A percentile compares a stretch with the other conserved stretches of the same genome.
phyloP scores from a whole-genome alignment of 2,113 vertebrate species.

The Thalassoma bifasciatum region DNA sequence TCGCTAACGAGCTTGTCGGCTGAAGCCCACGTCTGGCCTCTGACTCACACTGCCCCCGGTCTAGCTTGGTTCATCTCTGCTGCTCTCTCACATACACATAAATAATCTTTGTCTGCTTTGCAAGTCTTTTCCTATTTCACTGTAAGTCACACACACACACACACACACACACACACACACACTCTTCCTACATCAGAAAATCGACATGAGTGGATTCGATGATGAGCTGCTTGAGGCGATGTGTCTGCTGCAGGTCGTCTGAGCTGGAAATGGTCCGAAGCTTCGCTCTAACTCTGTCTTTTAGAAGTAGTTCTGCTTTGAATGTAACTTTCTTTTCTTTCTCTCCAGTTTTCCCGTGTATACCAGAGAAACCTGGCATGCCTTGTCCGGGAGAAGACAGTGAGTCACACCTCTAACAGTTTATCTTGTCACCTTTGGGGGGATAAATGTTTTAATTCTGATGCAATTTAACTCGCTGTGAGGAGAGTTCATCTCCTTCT shows the following conservation, averaged over 20 bases:
- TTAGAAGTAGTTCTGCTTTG: not conserved
- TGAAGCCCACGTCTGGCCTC: constrained; percentile 56
- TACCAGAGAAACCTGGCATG: constrained; percentile 97
- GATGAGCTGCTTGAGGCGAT: not conserved
- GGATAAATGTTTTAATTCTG: not conserved
- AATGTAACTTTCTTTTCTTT: constrained; percentile 2
- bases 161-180: not conserved
- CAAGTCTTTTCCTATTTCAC: not conserved
- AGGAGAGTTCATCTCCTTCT: not conserved
- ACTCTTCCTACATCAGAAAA: constrained; percentile 1
- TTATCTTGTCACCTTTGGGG: not conserved
- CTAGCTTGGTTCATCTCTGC: not conserved
- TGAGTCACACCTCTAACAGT: constrained; percentile 80
- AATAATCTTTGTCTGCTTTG: not conserved
- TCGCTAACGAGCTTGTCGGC: constrained; percentile 61
- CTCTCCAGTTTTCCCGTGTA: constrained; percentile 92
- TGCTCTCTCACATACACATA: not conserved
- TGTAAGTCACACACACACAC: not conserved
- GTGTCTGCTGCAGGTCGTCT: constrained; percentile 17
- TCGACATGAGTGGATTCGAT: not conserved
- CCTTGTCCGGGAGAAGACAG: constrained; percentile 98
- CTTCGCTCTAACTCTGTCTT: not conserved
- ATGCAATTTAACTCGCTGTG: not conserved
- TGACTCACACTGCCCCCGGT: constrained; percentile 64
- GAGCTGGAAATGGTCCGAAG: constrained; percentile 10